Evolutionary conservation across 2,113 vertebrate species (phyloP).

Genomic region (Pituophis catenifer): DNA sequence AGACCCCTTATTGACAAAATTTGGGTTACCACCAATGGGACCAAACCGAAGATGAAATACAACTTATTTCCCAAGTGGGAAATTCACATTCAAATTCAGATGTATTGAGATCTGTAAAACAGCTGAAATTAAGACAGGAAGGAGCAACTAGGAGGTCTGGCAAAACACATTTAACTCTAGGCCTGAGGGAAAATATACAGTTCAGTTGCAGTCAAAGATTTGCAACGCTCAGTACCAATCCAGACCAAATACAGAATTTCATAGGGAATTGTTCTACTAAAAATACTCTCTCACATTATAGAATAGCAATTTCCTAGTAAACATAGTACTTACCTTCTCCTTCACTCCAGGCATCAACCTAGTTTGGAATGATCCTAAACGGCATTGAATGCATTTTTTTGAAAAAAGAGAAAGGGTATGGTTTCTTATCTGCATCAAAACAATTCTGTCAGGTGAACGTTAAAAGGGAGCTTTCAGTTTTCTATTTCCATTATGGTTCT

Average conservation of each 20-base stretch:
- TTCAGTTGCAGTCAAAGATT: neutral
- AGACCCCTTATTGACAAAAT: neutral
- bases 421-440: neutral
- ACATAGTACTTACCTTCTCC: neutral
- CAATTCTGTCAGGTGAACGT: neutral
- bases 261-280: neutral
- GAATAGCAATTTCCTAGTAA: neutral
- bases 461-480: neutral
- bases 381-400: neutral
- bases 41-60: neutral
- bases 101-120: neutral
- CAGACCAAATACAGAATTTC: neutral
- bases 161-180: neutral
- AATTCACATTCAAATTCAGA: neutral
- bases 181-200: neutral
- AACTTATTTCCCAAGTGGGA: neutral
- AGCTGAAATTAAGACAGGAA: neutral
- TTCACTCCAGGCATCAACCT: neutral
- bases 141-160: neutral
- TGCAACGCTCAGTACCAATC: neutral
- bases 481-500: neutral
- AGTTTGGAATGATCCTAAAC: neutral
- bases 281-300: neutral
- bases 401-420: neutral
- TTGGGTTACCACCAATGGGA: conserved; percentile 3